phyloP scores from a whole-genome alignment of 2,113 vertebrate species.

The Semnornis frantzii region DNA sequence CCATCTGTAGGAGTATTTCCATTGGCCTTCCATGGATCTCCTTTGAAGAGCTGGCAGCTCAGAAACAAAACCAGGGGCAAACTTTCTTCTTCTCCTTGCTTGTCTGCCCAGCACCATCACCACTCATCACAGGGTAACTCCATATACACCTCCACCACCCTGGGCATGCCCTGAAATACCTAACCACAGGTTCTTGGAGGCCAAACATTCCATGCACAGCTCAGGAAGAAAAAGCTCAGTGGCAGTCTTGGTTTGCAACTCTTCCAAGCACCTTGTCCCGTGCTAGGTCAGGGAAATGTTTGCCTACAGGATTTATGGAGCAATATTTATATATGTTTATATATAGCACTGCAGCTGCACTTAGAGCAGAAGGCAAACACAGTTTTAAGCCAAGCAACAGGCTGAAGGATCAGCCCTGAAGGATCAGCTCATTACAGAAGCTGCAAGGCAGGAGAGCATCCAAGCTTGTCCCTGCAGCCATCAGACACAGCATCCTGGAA shows the following conservation, averaged over 20 bases:
- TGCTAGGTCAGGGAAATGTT: not conserved
- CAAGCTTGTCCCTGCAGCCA: conserved; percentile 2
- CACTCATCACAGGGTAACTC: not conserved
- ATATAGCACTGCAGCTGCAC: not conserved
- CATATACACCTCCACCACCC: not conserved
- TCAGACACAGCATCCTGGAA: conserved; percentile 34
- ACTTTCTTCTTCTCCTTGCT: not conserved
- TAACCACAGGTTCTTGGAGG: not conserved
- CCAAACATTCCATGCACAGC: not conserved
- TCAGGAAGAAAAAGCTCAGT: conserved; percentile 18
- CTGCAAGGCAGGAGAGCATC: conserved; percentile 17
- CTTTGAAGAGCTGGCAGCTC: not conserved
- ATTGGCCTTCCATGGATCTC: not conserved
- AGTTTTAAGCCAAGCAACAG: not conserved
- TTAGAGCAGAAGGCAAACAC: not conserved
- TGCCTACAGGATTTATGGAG: conserved; percentile 10
- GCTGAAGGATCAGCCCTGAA: not conserved
- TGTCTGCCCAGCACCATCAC: not conserved
- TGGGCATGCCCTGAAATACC: not conserved
- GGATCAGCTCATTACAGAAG: not conserved
- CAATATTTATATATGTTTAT: not conserved
- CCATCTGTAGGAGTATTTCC: not conserved
- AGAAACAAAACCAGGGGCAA: not conserved
- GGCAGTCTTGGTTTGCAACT: not conserved
- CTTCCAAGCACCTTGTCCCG: not conserved